Evolutionary conservation across 2,888 invertebrate species (phyloP).

Genomic region (Apocheima hispidaria): DNA sequence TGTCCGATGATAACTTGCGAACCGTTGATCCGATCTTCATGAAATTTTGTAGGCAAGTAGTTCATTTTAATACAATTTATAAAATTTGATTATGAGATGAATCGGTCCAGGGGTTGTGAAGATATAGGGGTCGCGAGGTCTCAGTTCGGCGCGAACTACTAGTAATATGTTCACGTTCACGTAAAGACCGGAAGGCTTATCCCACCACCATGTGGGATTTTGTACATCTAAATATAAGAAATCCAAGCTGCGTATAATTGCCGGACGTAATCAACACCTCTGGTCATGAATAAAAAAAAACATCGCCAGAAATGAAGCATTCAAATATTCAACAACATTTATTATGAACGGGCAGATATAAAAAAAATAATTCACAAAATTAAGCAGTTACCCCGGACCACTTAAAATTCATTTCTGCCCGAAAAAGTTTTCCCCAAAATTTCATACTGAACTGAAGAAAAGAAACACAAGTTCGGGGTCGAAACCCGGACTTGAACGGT

Average conservation of each 20-base stretch:
- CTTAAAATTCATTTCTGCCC: constrained; percentile 67
- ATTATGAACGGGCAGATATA: constrained; percentile 40
- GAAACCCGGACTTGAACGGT: constrained; percentile 59
- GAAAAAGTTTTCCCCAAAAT: constrained; percentile 57
- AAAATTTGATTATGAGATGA: too few relatives aligned
- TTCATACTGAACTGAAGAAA: constrained; percentile 55
- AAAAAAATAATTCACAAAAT: constrained; percentile 56
- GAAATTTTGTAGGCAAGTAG: too few relatives aligned
- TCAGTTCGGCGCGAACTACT: too few relatives aligned
- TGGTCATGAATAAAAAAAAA: constrained; percentile 32
- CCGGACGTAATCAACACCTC: constrained; percentile 13
- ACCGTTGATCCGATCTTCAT: too few relatives aligned
- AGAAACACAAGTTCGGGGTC: constrained; percentile 64
- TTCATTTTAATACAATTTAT: too few relatives aligned
- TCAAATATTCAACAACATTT: constrained; percentile 38
- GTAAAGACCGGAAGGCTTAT: too few relatives aligned
- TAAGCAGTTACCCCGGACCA: constrained; percentile 54
- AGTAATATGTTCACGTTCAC: too few relatives aligned
- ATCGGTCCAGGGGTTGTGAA: too few relatives aligned
- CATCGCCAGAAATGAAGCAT: constrained; percentile 22
- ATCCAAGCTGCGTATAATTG: neutral
- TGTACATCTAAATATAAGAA: neutral
- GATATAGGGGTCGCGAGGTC: too few relatives aligned
- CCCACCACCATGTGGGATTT: too few relatives aligned
- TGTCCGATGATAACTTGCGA: too few relatives aligned